Conservation (phyloP, 2,797 vertebrate species). For the Schizopygopsis malacanthus region DNA sequence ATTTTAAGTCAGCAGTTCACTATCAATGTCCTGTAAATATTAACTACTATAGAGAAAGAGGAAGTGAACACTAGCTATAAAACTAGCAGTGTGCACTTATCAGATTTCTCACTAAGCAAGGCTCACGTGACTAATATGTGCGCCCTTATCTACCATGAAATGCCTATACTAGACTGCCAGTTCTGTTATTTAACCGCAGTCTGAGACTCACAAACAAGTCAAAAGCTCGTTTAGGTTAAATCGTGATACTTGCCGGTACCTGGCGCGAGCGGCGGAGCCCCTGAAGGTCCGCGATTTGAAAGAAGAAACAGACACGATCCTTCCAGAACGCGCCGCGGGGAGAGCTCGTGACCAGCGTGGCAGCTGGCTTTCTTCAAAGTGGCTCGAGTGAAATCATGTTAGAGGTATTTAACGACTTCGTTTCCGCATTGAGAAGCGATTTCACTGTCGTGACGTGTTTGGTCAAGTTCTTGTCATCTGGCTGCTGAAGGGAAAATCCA, state of each 20-base stretch:
- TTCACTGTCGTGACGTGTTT: not conserved
- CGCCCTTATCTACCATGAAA: not conserved
- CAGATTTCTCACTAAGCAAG: not conserved
- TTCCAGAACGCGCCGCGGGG: constrained; percentile 14
- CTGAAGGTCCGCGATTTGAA: constrained; percentile 72
- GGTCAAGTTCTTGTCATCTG: not conserved
- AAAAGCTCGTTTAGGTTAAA: not conserved
- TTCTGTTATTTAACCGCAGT: not conserved
- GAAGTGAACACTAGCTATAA: not conserved
- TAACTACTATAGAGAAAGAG: constrained; percentile 10
- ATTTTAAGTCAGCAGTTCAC: not conserved
- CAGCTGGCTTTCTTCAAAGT: not conserved
- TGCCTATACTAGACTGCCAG: not conserved
- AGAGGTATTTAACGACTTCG: not conserved
- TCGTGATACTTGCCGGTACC: constrained; percentile 65
- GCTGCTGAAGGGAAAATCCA: not conserved
- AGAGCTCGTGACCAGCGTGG: constrained; percentile 8
- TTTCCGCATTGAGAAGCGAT: not conserved
- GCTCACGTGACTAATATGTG: not conserved
- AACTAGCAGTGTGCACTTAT: not conserved
- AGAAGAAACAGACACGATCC: not conserved
- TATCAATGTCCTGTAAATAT: constrained; percentile 13
- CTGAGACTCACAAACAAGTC: not conserved
- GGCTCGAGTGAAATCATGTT: not conserved
- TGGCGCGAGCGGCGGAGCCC: constrained; percentile 69